phyloP scores from a whole-genome alignment of 2,113 vertebrate genomes.

The Larimichthys polyactis region DNA sequence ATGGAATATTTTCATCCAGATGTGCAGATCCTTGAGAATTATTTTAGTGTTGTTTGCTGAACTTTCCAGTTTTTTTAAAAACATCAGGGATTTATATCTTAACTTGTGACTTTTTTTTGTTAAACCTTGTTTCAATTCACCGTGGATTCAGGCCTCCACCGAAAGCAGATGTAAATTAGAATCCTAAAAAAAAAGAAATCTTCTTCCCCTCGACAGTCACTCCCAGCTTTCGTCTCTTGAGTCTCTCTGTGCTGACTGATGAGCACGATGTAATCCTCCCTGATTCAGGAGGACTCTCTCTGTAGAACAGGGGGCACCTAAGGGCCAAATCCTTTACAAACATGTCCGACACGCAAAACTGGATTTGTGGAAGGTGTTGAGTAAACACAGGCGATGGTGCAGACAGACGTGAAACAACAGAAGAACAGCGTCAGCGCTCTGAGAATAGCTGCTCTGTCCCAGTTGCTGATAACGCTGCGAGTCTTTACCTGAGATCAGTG shows the following conservation, averaged over 20 bases:
- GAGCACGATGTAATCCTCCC: slow-evolving; percentile 54
- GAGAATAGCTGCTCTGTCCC: slow-evolving; percentile 26
- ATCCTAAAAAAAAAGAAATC: background rate
- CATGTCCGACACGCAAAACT: slow-evolving; percentile 50
- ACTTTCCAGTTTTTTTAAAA: too few relatives aligned
- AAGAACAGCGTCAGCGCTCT: slow-evolving; percentile 39
- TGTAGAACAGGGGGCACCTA: slow-evolving; percentile 31
- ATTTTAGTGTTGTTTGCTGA: too few relatives aligned
- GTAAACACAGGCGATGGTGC: slow-evolving; percentile 34
- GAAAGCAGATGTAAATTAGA: background rate
- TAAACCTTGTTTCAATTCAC: background rate
- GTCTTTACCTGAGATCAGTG: slow-evolving; percentile 53
- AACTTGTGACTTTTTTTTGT: too few relatives aligned
- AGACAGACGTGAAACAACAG: slow-evolving; percentile 19
- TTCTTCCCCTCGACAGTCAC: background rate
- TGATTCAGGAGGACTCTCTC: slow-evolving; percentile 49
- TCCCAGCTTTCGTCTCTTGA: slow-evolving; percentile 16
- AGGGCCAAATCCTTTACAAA: slow-evolving; percentile 60
- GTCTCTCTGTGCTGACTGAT: slow-evolving; percentile 63
- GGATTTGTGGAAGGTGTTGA: slow-evolving; percentile 58
- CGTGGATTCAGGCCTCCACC: background rate
- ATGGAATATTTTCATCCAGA: too few relatives aligned
- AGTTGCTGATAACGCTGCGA: slow-evolving; percentile 41
- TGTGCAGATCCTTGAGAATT: too few relatives aligned
- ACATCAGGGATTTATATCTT: too few relatives aligned